Conservation (phyloP, 2,888 invertebrate genomes). For the Zhuqinia jingwanae region DNA sequence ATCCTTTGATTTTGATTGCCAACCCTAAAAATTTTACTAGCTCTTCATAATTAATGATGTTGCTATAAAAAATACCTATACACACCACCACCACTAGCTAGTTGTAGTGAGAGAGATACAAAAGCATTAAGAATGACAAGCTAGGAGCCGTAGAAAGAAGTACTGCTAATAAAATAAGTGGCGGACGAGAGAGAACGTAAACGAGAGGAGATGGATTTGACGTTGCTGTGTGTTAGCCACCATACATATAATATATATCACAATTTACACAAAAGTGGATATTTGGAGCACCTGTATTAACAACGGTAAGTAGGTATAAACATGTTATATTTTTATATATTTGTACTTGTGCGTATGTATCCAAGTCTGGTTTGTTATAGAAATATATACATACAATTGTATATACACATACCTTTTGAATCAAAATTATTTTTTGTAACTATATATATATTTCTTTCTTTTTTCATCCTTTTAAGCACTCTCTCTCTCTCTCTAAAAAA, state of each 20-base stretch:
- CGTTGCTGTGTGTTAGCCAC: conserved; percentile 58
- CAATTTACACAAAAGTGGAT: too few species aligned
- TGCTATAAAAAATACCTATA: too few species aligned
- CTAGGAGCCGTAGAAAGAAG: background rate
- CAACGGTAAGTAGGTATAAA: background rate
- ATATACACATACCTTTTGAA: background rate
- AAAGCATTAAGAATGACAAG: conserved; percentile 10
- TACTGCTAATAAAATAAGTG: conserved; percentile 16
- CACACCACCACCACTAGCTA: too few species aligned
- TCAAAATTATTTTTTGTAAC: too few species aligned
- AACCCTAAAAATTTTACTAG: conserved; percentile 77
- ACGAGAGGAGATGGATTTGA: conserved; percentile 53
- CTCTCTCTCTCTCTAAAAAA: background rate
- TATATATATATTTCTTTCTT: too few species aligned
- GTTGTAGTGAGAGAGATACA: background rate
- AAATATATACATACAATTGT: too few species aligned
- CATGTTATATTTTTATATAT: too few species aligned
- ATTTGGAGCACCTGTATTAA: too few species aligned
- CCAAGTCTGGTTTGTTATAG: too few species aligned
- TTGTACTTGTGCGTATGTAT: background rate
- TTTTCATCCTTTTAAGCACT: conserved; percentile 4
- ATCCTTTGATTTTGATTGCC: conserved; percentile 77
- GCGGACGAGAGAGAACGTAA: conserved; percentile 2
- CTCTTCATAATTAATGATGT: conserved; percentile 76
- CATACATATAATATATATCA: conserved; percentile 12